Evolutionary conservation across 2,113 vertebrate species (phyloP), one percentile per base, ranked within the genome.

Genomic region (Grallaria varia): DNA sequence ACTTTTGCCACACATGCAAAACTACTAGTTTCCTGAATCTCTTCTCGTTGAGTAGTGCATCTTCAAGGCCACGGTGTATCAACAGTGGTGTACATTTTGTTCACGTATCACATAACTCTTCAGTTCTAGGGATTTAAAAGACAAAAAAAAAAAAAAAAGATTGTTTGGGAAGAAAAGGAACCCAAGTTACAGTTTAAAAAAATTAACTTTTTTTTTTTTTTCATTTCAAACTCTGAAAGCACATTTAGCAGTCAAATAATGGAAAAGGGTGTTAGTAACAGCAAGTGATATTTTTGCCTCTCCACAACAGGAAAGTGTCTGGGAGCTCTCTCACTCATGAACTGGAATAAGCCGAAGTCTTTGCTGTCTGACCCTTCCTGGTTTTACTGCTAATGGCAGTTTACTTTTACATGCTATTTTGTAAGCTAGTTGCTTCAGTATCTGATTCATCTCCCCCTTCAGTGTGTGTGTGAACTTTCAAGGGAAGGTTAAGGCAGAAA

Each of bases 51-150:
- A 96, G 81, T 93, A 98, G 96, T 97, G 97, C 97, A 95, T 97
- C 97, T 94, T 97, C 97, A 97, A 97, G 98, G 97, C 97, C 97
- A 97, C 95, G 95, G 96, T 97, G 97, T 97, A 97, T 96, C 91
- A 96, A 96, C 87, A 97, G 90, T 92, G 96, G 90, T 97, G 95
- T 87, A 96, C 95, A 94, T 96, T 95, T 77, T 90, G 35, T 90
- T 94, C 95, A 96, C 8, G 2, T 52, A 59, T 94, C 88, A 92
- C 78, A 84, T 83, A 78, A 22, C 75, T 95, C 79, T 74, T 73
- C 91, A 28, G 84, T 42, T 89, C 98, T 98, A 88, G 40, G 92
- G 93, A 97, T 63, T 71, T 8, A 85, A 84, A 74, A 39, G 56
- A 23, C n/a, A 42, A 52, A 80, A 14, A 42, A 30, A 85, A 19